Evolutionary conservation across 2,113 vertebrate genomes (phyloP), one percentile per base, ranked within the genome.

Genomic region (Leucosticte australis): DNA sequence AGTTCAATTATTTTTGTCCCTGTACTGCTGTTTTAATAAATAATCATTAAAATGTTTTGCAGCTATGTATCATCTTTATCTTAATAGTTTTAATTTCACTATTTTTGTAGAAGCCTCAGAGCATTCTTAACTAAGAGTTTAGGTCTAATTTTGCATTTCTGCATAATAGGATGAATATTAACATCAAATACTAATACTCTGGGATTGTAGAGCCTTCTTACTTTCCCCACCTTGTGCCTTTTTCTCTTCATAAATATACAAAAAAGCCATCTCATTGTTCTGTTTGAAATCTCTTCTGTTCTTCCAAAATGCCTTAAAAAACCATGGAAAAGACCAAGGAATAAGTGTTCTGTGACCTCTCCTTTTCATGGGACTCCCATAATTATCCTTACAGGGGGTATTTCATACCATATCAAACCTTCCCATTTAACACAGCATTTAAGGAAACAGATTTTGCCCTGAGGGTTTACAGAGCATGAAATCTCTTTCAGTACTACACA

Each of bases 91-190:
- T 55, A 70, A 65, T 84, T 91, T 84, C 41, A 33, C 18, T 71
- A 31, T 63, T 39, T 94, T 87, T 53, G 6, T 68, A 69, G 63
- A 93, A 90, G 39, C 70, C 63, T 90, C 39, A 50, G 33, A 92
- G 63, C 46, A 77, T 53, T 88, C 55, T 91, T 74, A 65, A 74
- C 59, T 63, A 50, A 75, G 63, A 91, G 64, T 85, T 39, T 89
- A 89, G 81, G 31, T 42, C 30, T 81, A 63, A 87, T 87, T 94
- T 87, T 94, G 44, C 64, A 87, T 90, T 92, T 83, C 37, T 92
- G 60, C 33, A 70, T 92, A 91, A 93, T 63, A 74, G 11, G 64
- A 92, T 95, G 50, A 91, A 85, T 90, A 94, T 62, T 94, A 93
- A 88, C 44, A 68, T 83, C 39, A 86, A 74, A 81, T 60, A 63